Evolutionary conservation across 2,888 invertebrate genomes (phyloP), one percentile per base, ranked within the genome.

Genomic region (Scaptodrosophila latifasciaeformis): DNA sequence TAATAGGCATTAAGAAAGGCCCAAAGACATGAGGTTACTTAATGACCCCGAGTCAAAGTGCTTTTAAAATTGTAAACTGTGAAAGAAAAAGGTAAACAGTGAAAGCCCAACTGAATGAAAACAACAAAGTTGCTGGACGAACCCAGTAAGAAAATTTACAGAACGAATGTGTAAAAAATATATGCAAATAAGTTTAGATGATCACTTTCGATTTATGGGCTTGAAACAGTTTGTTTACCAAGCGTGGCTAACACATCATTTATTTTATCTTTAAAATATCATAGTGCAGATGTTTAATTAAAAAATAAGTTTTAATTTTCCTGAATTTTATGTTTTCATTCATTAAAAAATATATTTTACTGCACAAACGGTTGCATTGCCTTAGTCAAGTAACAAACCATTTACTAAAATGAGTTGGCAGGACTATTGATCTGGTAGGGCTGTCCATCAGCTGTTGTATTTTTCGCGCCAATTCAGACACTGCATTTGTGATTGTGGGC

Each of bases 71-170:
- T 61, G 58, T 55, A 65, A 72, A 69, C 72, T 79, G 72, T 68
- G 77, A 76, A 74, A 79, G 72, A 71, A 77, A 77, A 70, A 77
- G 61, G 10, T 5, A 15, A 35, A 15, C 29, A 29, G 72, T 79
- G 72, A 74, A 74, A 74, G 72, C 37, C 37, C 72, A 74, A 10
- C 13, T 49, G 52, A 13, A 12, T 17, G 49, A 31, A 62, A 70
- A 65, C 62, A 66, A 78, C 49, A 59, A 63, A 75, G 75, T 61
- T 72, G 66, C 65, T 68, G 65, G 54, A 72, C 66, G 56, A 65
- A 59, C 54, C 52, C 39, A 59, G 52, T 47, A 51, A 13, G 37
- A 37, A 43, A 44, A 12, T 37, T 37, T 15, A 37, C 6, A 13
- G 18, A 6, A 37, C 15, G 10, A 67, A 65, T 71, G 75, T 60